Conservation (phyloP, 2,797 vertebrate genomes). For the Micrastur ruficollis region DNA sequence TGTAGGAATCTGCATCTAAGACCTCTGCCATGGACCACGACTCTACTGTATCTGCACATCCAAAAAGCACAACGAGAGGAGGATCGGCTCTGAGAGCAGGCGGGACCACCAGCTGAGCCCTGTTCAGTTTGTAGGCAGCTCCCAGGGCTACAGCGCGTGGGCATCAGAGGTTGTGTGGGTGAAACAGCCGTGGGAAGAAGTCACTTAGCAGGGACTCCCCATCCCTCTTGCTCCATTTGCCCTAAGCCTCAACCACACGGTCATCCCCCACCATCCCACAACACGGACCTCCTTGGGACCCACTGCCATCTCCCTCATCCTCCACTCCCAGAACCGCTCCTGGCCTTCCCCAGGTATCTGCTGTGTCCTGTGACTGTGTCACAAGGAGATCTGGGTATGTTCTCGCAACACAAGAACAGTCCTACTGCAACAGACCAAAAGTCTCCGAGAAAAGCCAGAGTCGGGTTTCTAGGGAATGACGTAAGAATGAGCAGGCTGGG, state of each 20-base stretch:
- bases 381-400: neutral
- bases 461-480: neutral
- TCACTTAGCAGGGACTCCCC: neutral
- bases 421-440: neutral
- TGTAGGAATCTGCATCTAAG: neutral
- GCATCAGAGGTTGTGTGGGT: neutral
- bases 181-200: neutral
- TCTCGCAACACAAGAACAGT: neutral
- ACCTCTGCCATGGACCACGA: rapidly evolving
- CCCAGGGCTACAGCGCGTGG: rapidly evolving
- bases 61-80: neutral
- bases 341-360: neutral
- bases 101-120: rapidly evolving
- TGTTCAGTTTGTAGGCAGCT: neutral
- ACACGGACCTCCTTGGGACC: neutral
- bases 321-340: neutral
- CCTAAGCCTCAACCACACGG: neutral
- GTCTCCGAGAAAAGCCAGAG: neutral
- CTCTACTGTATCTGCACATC: neutral
- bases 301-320: neutral
- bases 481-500: neutral
- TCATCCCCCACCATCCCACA: neutral
- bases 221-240: neutral
- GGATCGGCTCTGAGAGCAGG: neutral
- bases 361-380: neutral